phyloP scores from a whole-genome alignment of 2,113 vertebrate species.

The Heptranchias perlo region DNA sequence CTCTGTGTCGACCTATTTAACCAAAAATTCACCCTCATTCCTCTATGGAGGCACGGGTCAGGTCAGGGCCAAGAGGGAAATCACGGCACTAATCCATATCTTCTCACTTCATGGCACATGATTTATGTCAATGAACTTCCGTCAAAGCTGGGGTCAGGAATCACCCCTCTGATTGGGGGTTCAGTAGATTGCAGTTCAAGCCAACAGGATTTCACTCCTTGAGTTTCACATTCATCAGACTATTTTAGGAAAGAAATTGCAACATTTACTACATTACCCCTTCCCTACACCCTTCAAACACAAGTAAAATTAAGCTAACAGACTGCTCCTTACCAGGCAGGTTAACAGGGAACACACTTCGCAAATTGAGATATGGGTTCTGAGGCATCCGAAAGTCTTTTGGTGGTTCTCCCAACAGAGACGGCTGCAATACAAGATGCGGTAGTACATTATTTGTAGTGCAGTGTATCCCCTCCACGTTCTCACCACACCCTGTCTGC shows the following conservation, averaged over 20 bases:
- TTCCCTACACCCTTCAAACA: neutral
- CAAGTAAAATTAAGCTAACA: neutral
- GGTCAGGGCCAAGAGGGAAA: neutral
- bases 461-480: neutral
- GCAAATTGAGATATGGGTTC: constrained; percentile 65
- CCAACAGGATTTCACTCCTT: neutral
- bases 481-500: neutral
- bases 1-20: too few relatives aligned
- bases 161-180: neutral
- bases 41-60: too few relatives aligned
- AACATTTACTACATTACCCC: neutral
- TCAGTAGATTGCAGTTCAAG: neutral
- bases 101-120: too few relatives aligned
- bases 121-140: too few relatives aligned
- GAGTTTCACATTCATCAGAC: neutral
- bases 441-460: neutral
- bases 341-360: constrained; percentile 63
- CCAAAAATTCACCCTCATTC: too few relatives aligned
- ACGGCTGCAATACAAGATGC: constrained; percentile 52
- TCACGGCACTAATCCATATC: neutral
- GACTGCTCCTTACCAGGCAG: constrained; percentile 42
- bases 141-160: neutral
- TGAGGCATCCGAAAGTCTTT: constrained; percentile 68
- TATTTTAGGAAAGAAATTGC: neutral
- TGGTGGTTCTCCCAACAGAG: constrained; percentile 73